Conservation (phyloP, 2,797 vertebrate genomes). For the Phoxinus dragarum region DNA sequence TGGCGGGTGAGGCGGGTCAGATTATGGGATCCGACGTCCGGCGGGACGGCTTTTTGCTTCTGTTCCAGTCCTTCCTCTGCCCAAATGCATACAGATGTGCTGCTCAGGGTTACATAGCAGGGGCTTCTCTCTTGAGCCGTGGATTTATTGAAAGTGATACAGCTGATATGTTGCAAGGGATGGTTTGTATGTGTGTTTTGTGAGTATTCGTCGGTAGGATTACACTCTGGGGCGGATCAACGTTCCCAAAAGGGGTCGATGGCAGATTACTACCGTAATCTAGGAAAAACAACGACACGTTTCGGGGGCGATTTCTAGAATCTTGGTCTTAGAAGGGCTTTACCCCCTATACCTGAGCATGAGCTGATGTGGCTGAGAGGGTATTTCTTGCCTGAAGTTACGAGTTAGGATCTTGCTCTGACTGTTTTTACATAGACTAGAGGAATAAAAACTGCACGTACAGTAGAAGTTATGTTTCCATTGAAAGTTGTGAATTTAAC, state of each 20-base stretch:
- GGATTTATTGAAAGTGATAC: slow-evolving; percentile 18
- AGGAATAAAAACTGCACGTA: neutral
- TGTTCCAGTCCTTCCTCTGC: slow-evolving; percentile 58
- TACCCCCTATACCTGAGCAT: neutral
- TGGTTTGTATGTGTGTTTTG: neutral
- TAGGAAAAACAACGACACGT: neutral
- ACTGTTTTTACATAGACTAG: neutral
- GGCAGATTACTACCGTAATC: neutral
- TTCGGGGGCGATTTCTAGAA: neutral
- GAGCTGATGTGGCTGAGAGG: neutral
- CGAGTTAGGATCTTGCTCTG: neutral
- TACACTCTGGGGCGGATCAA: neutral
- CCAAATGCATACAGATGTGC: slow-evolving; percentile 39
- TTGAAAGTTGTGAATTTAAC: neutral
- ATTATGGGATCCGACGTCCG: slow-evolving; percentile 52
- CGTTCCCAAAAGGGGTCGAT: neutral
- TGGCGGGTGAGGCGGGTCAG: slow-evolving; percentile 15
- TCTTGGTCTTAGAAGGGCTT: neutral
- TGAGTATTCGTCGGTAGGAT: neutral
- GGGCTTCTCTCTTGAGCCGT: slow-evolving; percentile 6
- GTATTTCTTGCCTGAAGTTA: neutral
- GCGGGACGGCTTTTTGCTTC: slow-evolving; percentile 50
- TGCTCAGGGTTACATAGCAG: neutral
- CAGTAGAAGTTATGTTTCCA: neutral
- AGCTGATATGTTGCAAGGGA: neutral